These are phyloP conservation scores for Rhadinocentrus ornatus DNA, from an alignment of 2,797 vertebrate genomes.

Conservation along the genomic window DNA sequence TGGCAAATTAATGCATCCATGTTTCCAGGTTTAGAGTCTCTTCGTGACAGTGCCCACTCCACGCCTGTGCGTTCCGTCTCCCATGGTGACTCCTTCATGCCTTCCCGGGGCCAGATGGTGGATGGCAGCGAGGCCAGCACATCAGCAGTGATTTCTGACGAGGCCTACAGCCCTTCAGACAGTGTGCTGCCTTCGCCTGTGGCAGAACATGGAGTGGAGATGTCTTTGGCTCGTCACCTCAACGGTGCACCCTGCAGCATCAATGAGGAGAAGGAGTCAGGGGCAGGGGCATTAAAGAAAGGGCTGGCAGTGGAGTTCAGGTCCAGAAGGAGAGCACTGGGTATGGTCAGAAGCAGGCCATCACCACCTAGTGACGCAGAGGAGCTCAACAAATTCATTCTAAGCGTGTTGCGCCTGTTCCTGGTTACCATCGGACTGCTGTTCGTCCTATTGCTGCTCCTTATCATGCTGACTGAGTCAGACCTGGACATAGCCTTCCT, in stretches of 20 bases:
- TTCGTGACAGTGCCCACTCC: slow-evolving; percentile 95
- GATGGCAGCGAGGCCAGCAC: slow-evolving; percentile 86
- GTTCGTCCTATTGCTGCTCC: slow-evolving; percentile 93
- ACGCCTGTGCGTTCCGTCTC: slow-evolving; percentile 91
- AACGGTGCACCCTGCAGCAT: slow-evolving; percentile 89
- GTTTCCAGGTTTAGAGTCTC: slow-evolving; percentile 90
- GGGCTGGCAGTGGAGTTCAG: slow-evolving; percentile 52
- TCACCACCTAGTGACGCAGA: slow-evolving; percentile 86
- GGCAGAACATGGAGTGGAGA: slow-evolving; percentile 88
- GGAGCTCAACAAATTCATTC: slow-evolving; percentile 94
- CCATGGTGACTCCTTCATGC: slow-evolving; percentile 85
- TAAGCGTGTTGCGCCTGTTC: slow-evolving; percentile 93
- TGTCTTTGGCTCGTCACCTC: slow-evolving; percentile 85
- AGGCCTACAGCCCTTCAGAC: slow-evolving; percentile 92
- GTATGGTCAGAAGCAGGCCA: slow-evolving; percentile 85
- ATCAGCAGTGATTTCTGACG: slow-evolving; percentile 87
- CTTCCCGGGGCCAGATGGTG: slow-evolving; percentile 78
- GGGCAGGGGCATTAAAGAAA: slow-evolving; percentile 71
- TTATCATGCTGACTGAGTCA: slow-evolving; percentile 96
- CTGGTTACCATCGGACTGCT: slow-evolving; percentile 95
- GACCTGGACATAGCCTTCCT: slow-evolving; percentile 98
- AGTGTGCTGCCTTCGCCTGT: slow-evolving; percentile 94
- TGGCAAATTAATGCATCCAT: not conserved
- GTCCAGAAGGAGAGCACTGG: slow-evolving; percentile 82
- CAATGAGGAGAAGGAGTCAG: slow-evolving; percentile 87